Base-by-base conservation (phyloP, 2,797 vertebrate genomes). In the Brachyrhaphis roseni region DNA sequence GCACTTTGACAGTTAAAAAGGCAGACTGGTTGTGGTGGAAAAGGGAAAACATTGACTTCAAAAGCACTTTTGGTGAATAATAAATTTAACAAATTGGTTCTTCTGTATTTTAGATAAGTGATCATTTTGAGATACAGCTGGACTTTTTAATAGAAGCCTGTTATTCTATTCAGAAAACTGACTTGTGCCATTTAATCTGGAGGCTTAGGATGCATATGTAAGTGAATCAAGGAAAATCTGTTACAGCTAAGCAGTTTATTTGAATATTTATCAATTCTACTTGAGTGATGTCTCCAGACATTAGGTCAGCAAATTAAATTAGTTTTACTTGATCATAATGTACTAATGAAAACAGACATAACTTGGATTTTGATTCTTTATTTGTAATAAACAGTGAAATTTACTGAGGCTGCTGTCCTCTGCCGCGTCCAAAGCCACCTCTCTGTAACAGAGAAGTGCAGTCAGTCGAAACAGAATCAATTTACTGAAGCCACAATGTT, bases 351-450 rank as follows among this genome's bases (percentile, higher is more conserved):
- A 23, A 68, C 8, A 83, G n/a, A 41, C 36, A 31, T 0, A 12
- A 34, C 23, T 23, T 87, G 76, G 81, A 13, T 92, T 93, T 95
- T 91, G 68, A 78, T 81, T 95, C 91, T 97, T 98, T 98, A 99
- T 98, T 78, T 98, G 93, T 96, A 97, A 98, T 93, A 97, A 95
- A 95, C 78, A 77, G 74, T 79, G 82, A 89, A 90, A 90, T 94
- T 96, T 95, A 99, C 95, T 99, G 98, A 80, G 98, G 98, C 81
- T 97, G 98, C 91, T 99, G 98, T 95, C 97, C 98, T 96, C 98
- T 96, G 91, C 98, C 98, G 80, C 98, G 98, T 87, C 98, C 98
- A 26, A 98, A 99, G 90, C 98, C 98, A 79, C 98, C 98, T 94
- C 98, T 98, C 98, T 99, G 97, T 28, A 92, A 90, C 2, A 81